Evolutionary conservation across 1,140 invertebrate genomes (phyloP), one percentile per base, ranked within the genome.

Genomic region (Microvelia longipes): DNA sequence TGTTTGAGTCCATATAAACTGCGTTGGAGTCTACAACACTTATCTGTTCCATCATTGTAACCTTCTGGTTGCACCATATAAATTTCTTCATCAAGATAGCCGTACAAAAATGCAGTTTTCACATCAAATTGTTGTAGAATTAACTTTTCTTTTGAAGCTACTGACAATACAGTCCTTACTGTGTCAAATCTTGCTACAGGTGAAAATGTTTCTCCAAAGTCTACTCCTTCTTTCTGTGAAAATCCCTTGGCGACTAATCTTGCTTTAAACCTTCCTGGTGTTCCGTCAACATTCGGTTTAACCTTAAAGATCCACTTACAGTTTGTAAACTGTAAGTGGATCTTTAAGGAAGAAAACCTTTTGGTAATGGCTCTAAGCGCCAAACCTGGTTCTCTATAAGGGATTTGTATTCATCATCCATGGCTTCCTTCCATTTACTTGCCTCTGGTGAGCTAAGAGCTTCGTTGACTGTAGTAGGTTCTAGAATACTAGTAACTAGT

Each of bases 41-140:
- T 25, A 60, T 75, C 68, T 0, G 70, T 69, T 27, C 72, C 25
- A 66, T 66, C 67, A 15, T 69, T 24, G 68, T 68, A 74, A 27
- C 75, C 77, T 70, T 77, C 71, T 19, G 79, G 78, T 69, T 79
- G 76, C 29, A 75, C 66, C 76, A 81, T 79, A 68, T 74, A 80
- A 1, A 80, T 72, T 25, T 75, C 73, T 72, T 81, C 77, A 11
- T 50, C 35, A 11, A 50, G 35, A 19, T 50, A 19, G 35, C 35
- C 35, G 19, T 50, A 50, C 76, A 50, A 75, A n/a, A 73, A 71
- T 69, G 67, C 25, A 69, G 74, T 72, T 75, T 73, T 26, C 28
- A 73, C 26, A 67, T 69, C 26, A 35, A 29, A 2, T 71, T 29
- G 19, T 15, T 26, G 25, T 26, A 25, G 62, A 50, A 50, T 19